Evolutionary conservation across 1,140 invertebrate species (phyloP), one percentile per base, ranked within the genome.

Genomic region (Ips typographus): DNA sequence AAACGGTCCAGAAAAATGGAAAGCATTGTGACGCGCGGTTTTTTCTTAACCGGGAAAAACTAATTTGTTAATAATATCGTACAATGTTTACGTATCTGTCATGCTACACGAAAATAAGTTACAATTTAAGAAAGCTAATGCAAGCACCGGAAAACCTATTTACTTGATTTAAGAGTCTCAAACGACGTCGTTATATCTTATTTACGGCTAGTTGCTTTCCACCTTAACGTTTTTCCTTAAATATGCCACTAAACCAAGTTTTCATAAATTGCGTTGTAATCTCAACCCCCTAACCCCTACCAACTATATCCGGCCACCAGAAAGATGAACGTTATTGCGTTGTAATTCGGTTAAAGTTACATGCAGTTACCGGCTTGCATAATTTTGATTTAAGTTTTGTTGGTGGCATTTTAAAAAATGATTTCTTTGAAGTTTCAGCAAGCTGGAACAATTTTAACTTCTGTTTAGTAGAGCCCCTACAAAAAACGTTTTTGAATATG

Each of bases 151-250:
- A 39, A 60, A 60, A 60, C 49, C 60, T 41, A 51, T 63, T 63
- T 40, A 63, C 60, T 40, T 63, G 60, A 51, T 63, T 63, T 52
- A 63, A 39, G 47, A 57, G 56, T 44, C 64, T 40, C n/a, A 39
- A 57, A 47, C 6, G 52, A 22, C 53, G 41, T 57, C 40, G 64
- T 60, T 60, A 43, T 60, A 43, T 38, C 58, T 22, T 43, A 44
- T 60, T 60, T 60, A 60, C 40, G 58, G 40, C 22, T 41, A 43
- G 58, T 60, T 44, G 58, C 58, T 60, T 60, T 60, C 58, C 58
- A 42, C 58, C 58, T 60, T 60, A 43, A 37, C 58, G 40, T 60
- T 60, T 60, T 44, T 44, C 36, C 8, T 40, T 42, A 7, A 60
- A 60, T 43, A 60, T 43, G 58, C 8, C n/a, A 43, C 40, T 60